Base-by-base conservation (phyloP, 2,888 invertebrate genomes). In the Limenitis camilla region DNA sequence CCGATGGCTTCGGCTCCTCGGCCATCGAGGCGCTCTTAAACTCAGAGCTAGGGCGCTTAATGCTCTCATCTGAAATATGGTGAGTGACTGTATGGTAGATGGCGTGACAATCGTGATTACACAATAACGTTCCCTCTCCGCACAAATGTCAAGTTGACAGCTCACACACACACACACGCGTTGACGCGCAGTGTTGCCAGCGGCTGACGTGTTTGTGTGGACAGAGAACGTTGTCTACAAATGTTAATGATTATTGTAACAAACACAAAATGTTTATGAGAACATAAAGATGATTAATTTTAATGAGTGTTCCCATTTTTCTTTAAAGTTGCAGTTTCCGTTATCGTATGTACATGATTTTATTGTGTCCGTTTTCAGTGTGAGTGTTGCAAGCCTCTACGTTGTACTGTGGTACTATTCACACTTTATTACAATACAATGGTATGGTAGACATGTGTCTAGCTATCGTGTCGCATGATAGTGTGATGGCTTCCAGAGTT, bases 21-120 rank as follows among this genome's bases (percentile, higher is more conserved):
- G 81, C 83, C 74, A 85, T 78, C 71, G 85, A 87, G 66, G 78
- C 76, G 71, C 92, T 92, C 85, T 94, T 94, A 74, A 94, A 92
- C 89, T 95, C 95, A 88, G 95, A 95, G 88, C 94, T 94, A 77
- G 95, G 94, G 86, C 95, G 92, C 82, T 93, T 93, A 78, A 92
- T 90, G 78, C 90, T 90, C 78, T 94, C 94, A 84, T 93, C 92
- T 94, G 80, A 75, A 86, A 88, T 75, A 76, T 79, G 78, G 80
- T 78, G 77, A 81, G 79, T 76, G 83, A 77, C 67, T 79, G 84
- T 83, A 82, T 83, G 84, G 76, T 73, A 68, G 75, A 76, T 82
- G 82, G 74, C 65, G 79, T 77, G 81, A 74, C 62, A 65, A 39
- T 39, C 35, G 44, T 50, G 50, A 50, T 61, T 52, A 63, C 66